A percentile compares a stretch with the other conserved stretches of the same genome.
phyloP scores from a whole-genome alignment of 2,888 invertebrate genomes.

The Tiphia femorata region DNA sequence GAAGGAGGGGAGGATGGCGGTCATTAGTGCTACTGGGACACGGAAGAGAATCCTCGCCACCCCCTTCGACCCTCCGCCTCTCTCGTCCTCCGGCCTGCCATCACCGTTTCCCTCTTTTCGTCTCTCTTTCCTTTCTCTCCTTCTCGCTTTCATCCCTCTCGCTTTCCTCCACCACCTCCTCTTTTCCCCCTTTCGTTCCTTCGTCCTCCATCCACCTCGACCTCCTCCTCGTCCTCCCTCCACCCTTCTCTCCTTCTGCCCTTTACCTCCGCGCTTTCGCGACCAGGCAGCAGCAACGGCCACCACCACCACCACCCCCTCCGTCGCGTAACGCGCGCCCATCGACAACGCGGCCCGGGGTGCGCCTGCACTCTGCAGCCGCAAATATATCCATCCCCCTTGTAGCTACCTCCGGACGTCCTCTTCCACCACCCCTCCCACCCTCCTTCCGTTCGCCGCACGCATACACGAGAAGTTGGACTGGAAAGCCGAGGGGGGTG shows the following conservation, averaged over 20 bases:
- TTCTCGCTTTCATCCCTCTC: slow-evolving; percentile 5
- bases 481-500: slow-evolving; percentile 3
- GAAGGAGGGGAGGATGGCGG: slow-evolving; percentile 48
- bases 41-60: slow-evolving; percentile 50
- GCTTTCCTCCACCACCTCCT: slow-evolving; percentile 1
- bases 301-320: not conserved
- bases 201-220: not conserved
- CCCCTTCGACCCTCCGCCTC: slow-evolving; percentile 11
- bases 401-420: slow-evolving; percentile 5
- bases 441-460: not conserved
- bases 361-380: slow-evolving; percentile 35
- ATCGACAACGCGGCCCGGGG: slow-evolving; percentile 32
- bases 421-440: not conserved
- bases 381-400: slow-evolving; percentile 21
- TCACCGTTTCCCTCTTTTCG: slow-evolving; percentile 2
- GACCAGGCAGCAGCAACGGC: slow-evolving; percentile 2
- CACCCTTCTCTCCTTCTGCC: not conserved
- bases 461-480: not conserved
- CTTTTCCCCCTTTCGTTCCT: not conserved
- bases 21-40: slow-evolving; percentile 65
- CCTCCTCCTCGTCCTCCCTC: not conserved
- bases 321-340: too few species aligned
- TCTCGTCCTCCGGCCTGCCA: slow-evolving; percentile 7
- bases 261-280: not conserved
- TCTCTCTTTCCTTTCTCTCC: slow-evolving; percentile 1